phyloP scores from a whole-genome alignment of 2,797 vertebrate species.

The Catostomus latipinnis region DNA sequence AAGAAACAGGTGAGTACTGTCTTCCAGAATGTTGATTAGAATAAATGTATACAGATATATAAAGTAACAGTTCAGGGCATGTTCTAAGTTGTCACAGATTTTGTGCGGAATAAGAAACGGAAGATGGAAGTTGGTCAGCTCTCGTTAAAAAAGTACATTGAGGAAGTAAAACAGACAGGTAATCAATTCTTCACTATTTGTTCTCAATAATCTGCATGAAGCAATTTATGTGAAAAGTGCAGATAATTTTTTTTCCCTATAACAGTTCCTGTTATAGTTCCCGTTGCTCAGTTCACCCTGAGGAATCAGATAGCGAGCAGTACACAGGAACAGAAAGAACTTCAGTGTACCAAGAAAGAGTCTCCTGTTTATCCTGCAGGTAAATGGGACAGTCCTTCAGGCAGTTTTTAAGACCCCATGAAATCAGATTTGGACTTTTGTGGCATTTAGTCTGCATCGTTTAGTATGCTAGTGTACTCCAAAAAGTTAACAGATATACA shows the following conservation, averaged over 20 bases:
- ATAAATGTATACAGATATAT: not conserved
- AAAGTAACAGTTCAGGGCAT: not conserved
- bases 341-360: constrained; percentile 70
- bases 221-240: not conserved
- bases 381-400: constrained; percentile 30
- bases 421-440: too few relatives aligned
- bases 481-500: too few relatives aligned
- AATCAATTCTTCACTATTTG: constrained; percentile 12
- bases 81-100: constrained; percentile 54
- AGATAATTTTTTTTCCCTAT: not conserved
- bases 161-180: constrained; percentile 69
- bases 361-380: constrained; percentile 74
- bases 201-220: not conserved
- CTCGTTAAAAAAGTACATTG: constrained; percentile 54
- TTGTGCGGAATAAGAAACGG: constrained; percentile 71
- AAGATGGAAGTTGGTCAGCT: constrained; percentile 59
- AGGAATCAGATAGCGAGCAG: constrained; percentile 15
- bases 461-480: too few relatives aligned
- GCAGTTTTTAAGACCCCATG: too few relatives aligned
- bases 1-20: constrained; percentile 57
- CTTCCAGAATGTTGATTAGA: not conserved
- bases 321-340: constrained; percentile 61
- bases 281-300: constrained; percentile 47
- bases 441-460: too few relatives aligned
- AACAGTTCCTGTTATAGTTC: constrained; percentile 51